A percentile compares a stretch with the other conserved stretches of the same genome.
These are phyloP conservation scores for Hemibagrus wyckioides DNA, from an alignment of 2,113 vertebrate species.

Conservation along the genomic window DNA sequence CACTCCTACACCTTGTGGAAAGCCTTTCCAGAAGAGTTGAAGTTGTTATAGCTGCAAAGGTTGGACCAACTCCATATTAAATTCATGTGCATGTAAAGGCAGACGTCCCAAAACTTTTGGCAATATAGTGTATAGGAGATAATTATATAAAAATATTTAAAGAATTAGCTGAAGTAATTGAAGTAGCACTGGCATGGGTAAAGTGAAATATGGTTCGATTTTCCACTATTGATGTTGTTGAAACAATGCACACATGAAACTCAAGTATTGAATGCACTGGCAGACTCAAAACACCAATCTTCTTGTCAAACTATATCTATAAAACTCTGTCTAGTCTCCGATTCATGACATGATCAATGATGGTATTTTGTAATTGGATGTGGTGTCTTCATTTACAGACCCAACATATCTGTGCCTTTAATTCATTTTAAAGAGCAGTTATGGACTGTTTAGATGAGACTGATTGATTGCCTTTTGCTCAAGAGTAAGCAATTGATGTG, in stretches of 20 bases:
- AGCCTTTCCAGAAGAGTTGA: no score
- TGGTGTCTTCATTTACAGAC: neutral
- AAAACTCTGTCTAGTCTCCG: no score
- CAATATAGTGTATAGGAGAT: no score
- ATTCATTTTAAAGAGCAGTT: neutral
- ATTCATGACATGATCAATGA: neutral
- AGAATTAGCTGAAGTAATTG: no score
- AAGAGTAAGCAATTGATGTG: neutral
- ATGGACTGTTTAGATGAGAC: neutral
- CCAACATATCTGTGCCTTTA: neutral
- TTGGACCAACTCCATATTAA: no score
- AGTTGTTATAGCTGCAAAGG: no score
- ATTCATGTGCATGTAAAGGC: no score
- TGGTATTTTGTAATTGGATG: neutral
- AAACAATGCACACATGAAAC: neutral
- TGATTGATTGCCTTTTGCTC: conserved; percentile 16
- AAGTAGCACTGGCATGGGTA: no score
- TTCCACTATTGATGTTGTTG: neutral
- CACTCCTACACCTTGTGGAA: no score
- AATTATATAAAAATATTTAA: no score
- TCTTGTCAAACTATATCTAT: neutral
- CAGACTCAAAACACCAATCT: neutral
- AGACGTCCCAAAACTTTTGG: no score
- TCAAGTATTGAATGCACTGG: neutral
- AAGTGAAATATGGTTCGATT: no score